Conservation (phyloP, 2,888 invertebrate species). For the Agonopterix heracliana region DNA sequence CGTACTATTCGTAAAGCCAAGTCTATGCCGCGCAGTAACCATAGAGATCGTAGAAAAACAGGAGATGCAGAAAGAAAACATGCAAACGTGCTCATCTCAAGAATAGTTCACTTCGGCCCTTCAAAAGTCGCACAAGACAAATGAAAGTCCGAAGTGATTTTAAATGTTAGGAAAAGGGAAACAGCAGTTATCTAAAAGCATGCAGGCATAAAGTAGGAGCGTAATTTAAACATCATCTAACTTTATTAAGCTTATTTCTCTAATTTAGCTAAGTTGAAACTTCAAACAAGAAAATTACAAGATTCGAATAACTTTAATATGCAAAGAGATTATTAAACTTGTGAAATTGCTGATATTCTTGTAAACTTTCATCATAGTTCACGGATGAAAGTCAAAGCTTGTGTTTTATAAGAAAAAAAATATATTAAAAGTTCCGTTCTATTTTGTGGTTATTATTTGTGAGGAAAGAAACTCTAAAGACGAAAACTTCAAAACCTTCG, state of each 20-base stretch:
- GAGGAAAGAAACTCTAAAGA: constrained; percentile 11
- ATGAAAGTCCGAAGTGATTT: constrained; percentile 46
- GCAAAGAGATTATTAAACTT: background rate
- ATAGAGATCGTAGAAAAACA: constrained; percentile 73
- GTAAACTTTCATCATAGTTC: constrained; percentile 4
- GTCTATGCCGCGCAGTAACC: constrained; percentile 76
- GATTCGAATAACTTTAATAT: background rate
- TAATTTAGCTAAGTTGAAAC: constrained; percentile 17
- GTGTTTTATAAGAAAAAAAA: background rate
- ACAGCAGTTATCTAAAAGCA: constrained; percentile 52
- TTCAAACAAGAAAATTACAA: background rate
- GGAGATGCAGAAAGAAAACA: constrained; percentile 65
- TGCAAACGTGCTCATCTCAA: constrained; percentile 60
- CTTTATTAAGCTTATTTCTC: constrained; percentile 14
- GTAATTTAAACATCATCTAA: constrained; percentile 27
- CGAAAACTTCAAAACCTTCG: background rate
- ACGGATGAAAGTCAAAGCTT: constrained; percentile 4
- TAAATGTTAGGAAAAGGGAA: constrained; percentile 41
- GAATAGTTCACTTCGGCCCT: constrained; percentile 43
- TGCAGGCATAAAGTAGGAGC: constrained; percentile 73
- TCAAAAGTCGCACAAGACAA: constrained; percentile 21
- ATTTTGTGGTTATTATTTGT: constrained; percentile 16
- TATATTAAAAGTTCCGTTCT: constrained; percentile 6
- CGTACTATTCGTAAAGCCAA: constrained; percentile 66
- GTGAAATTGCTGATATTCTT: constrained; percentile 4